These are phyloP conservation scores for Hyperoplus lanceolatus DNA, from an alignment of 2,797 vertebrate species.

Conservation along the genomic window DNA sequence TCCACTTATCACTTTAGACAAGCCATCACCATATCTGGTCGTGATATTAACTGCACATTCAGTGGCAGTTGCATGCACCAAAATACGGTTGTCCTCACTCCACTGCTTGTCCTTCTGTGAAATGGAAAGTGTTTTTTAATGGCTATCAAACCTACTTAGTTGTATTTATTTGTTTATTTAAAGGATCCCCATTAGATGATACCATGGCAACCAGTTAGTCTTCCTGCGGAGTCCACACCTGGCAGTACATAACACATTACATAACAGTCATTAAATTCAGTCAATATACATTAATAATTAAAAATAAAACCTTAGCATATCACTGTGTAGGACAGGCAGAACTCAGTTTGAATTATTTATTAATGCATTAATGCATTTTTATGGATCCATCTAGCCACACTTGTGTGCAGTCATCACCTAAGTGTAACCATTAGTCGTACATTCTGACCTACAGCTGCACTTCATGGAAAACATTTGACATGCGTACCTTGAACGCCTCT, in stretches of 20 bases:
- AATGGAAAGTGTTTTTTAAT: neutral
- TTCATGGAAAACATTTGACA: neutral
- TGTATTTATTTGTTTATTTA: too few relatives aligned
- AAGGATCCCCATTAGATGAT: too few relatives aligned
- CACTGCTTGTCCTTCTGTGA: too few relatives aligned
- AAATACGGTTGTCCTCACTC: neutral
- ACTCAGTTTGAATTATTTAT: neutral
- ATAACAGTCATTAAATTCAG: too few relatives aligned
- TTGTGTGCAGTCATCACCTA: neutral
- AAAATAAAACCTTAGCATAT: neutral
- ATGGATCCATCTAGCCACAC: neutral
- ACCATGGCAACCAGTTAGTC: too few relatives aligned
- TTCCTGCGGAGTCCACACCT: too few relatives aligned
- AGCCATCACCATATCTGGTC: neutral
- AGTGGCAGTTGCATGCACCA: neutral
- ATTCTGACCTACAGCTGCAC: neutral
- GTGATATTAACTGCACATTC: neutral
- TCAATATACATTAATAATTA: neutral
- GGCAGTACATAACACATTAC: too few relatives aligned
- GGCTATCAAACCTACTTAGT: too few relatives aligned
- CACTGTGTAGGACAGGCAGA: neutral
- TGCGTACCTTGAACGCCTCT: constrained; percentile 4
- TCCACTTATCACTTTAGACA: neutral
- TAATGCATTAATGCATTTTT: neutral
- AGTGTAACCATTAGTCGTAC: neutral